A percentile compares a stretch with the other conserved stretches of the same genome.
phyloP scores from a whole-genome alignment of 2,888 invertebrate species.

The Torymus aiolomorphi region DNA sequence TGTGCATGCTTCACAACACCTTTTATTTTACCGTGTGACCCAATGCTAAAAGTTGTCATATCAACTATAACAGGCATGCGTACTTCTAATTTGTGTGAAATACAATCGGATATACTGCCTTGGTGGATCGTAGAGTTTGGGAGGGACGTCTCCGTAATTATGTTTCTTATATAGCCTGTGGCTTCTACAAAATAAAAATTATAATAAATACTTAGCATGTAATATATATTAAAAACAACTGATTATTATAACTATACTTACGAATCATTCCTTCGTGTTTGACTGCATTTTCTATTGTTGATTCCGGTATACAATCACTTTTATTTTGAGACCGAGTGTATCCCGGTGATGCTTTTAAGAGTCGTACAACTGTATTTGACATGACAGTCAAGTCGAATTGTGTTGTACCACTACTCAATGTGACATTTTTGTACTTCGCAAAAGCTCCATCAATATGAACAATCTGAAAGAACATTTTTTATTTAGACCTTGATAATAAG shows the following conservation, averaged over 20 bases:
- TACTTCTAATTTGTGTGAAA: slow-evolving; percentile 4
- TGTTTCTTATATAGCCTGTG: slow-evolving; percentile 3
- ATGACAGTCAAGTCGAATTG: slow-evolving; percentile 3
- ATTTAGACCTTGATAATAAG: neutral
- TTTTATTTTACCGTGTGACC: neutral
- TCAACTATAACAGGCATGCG: neutral
- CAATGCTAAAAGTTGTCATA: neutral
- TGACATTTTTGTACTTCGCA: neutral
- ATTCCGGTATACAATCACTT: too few relatives aligned
- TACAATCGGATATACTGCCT: slow-evolving; percentile 1
- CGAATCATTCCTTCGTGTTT: neutral
- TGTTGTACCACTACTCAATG: neutral
- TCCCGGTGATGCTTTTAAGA: neutral
- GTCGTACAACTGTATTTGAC: neutral
- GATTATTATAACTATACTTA: neutral
- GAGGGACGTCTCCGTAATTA: neutral
- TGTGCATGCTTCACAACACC: slow-evolving; percentile 9
- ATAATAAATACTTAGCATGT: too few relatives aligned
- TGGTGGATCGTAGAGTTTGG: slow-evolving; percentile 2
- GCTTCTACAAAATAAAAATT: slow-evolving; percentile 10
- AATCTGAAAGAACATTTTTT: neutral
- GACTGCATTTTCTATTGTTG: neutral
- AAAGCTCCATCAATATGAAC: slow-evolving; percentile 8
- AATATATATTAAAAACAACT: too few relatives aligned
- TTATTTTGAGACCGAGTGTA: too few relatives aligned